These are phyloP conservation scores for Hemitrygon akajei DNA, from an alignment of 2,797 vertebrate species.

Conservation along the genomic window DNA sequence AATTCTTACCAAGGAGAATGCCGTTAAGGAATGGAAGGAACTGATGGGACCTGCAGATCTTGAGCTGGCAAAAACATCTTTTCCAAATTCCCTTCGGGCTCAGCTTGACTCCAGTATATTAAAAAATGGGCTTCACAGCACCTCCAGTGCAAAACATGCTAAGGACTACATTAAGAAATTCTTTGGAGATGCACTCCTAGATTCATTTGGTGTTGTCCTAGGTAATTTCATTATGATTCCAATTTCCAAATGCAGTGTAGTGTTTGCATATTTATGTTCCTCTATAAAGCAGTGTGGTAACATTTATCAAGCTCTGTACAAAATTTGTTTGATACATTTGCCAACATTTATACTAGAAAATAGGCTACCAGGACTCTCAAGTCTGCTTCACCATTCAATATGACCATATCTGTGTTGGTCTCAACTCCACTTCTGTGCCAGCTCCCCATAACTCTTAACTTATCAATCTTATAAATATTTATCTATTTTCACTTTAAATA, in stretches of 20 bases:
- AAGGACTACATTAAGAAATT: slow-evolving; percentile 55
- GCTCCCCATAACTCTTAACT: no score
- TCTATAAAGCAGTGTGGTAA: not conserved
- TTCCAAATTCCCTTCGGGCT: slow-evolving; percentile 71
- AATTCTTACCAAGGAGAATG: slow-evolving; percentile 78
- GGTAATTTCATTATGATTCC: slow-evolving; percentile 20
- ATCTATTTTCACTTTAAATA: no score
- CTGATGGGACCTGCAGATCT: slow-evolving; percentile 80
- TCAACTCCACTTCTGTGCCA: no score
- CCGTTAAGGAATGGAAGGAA: slow-evolving; percentile 75
- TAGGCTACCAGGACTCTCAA: no score
- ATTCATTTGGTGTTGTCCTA: slow-evolving; percentile 33
- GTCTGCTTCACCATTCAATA: no score
- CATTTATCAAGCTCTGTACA: not conserved
- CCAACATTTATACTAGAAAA: not conserved
- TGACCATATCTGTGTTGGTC: no score
- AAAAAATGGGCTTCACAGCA: slow-evolving; percentile 75
- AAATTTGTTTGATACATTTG: not conserved
- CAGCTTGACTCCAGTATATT: slow-evolving; percentile 68
- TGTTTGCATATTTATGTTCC: not conserved
- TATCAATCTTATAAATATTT: no score
- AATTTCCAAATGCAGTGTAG: not conserved
- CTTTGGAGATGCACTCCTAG: slow-evolving; percentile 56
- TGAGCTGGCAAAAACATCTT: slow-evolving; percentile 56
- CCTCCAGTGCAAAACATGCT: slow-evolving; percentile 63